Evolutionary conservation across 1,140 invertebrate genomes (phyloP).

Genomic region (Leptonema lineaticorne): DNA sequence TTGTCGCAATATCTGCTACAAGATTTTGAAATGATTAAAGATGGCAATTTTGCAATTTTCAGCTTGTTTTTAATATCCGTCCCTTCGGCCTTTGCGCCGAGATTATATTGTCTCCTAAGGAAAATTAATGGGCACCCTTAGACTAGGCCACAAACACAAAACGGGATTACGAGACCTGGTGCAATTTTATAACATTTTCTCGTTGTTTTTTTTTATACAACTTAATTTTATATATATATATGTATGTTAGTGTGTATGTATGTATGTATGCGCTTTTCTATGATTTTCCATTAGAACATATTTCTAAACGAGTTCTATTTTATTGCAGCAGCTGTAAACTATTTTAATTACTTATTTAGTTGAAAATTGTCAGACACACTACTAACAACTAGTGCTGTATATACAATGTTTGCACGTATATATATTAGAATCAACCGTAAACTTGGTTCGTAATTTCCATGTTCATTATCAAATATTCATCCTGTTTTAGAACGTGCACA

Average conservation of each 20-base stretch:
- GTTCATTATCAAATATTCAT: background rate
- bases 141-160: background rate
- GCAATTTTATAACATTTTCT: conserved; percentile 19
- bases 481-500: background rate
- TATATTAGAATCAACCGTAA: no score
- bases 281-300: background rate
- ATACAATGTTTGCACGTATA: no score
- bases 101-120: conserved; percentile 37
- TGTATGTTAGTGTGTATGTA: background rate
- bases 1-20: background rate
- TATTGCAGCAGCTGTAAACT: background rate
- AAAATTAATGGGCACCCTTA: conserved; percentile 33
- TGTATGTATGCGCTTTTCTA: background rate
- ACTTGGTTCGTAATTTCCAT: no score
- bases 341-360: background rate
- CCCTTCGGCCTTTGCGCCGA: conserved; percentile 27
- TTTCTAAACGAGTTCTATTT: background rate
- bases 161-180: conserved; percentile 11
- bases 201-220: background rate
- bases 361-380: no score
- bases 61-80: conserved; percentile 38
- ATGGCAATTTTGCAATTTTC: conserved; percentile 35
- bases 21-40: conserved; percentile 25
- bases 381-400: no score
- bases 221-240: background rate